A percentile compares a stretch with the other conserved stretches of the same genome.
Evolutionary conservation across 2,113 vertebrate genomes (phyloP).

Genomic region (Mandrillus leucophaeus): DNA sequence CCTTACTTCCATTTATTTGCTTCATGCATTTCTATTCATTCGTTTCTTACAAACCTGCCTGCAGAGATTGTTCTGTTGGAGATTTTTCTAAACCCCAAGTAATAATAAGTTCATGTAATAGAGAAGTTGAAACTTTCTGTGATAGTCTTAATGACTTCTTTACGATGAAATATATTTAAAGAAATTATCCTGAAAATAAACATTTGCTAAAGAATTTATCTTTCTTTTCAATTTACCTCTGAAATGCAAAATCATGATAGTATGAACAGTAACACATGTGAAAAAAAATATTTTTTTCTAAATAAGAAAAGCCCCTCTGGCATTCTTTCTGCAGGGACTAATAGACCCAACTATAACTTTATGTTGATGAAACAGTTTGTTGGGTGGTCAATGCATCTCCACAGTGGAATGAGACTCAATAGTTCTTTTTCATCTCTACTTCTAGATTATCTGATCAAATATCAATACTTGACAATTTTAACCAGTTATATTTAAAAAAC

Average conservation of each 20-base stretch:
- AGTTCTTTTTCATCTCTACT: neutral
- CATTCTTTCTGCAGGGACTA: neutral
- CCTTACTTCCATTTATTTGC: neutral
- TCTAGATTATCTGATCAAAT: neutral
- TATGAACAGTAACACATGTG: neutral
- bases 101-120: neutral
- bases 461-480: neutral
- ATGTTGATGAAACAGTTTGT: neutral
- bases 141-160: conserved; percentile 1
- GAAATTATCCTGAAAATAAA: conserved; percentile 19
- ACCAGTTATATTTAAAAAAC: neutral
- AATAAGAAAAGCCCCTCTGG: neutral
- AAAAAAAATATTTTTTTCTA: neutral
- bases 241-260: neutral
- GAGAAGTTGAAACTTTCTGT: neutral
- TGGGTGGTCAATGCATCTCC: neutral
- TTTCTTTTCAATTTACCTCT: neutral
- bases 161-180: neutral
- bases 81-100: neutral
- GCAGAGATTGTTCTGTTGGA: neutral
- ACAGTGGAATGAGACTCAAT: neutral
- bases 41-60: neutral
- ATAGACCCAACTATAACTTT: neutral
- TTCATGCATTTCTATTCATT: neutral
- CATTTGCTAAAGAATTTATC: neutral